These are phyloP conservation scores for Seladonia tumulorum DNA, from an alignment of 2,888 invertebrate species.

Conservation along the genomic window DNA sequence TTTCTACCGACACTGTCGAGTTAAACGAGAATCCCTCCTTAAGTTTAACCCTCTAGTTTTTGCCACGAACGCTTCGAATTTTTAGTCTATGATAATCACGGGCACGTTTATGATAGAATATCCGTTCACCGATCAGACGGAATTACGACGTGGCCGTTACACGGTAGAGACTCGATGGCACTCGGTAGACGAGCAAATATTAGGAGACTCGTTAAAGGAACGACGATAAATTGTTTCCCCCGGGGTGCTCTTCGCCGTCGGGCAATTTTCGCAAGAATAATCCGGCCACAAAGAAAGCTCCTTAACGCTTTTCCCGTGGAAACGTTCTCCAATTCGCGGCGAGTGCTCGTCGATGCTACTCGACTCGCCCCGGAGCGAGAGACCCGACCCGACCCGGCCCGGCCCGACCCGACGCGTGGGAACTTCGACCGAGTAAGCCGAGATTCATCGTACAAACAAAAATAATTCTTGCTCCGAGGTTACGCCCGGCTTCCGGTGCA, in stretches of 20 bases:
- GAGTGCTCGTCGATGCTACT: constrained; percentile 22
- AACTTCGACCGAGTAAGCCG: constrained; percentile 26
- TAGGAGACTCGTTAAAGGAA: constrained; percentile 9
- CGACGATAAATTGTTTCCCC: constrained; percentile 22
- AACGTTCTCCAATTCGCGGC: constrained; percentile 18
- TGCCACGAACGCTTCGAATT: not conserved
- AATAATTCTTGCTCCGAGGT: constrained; percentile 39
- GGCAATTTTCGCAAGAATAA: constrained; percentile 40
- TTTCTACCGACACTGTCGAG: too few species aligned
- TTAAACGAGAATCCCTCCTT: too few species aligned
- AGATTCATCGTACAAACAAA: constrained; percentile 47
- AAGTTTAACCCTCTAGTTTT: not conserved
- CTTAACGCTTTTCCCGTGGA: constrained; percentile 4
- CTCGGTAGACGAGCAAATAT: constrained; percentile 2
- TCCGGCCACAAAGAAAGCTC: constrained; percentile 11
- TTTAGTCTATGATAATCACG: not conserved
- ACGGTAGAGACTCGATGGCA: not conserved
- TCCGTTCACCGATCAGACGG: not conserved
- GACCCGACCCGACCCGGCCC: not conserved
- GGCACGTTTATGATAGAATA: not conserved
- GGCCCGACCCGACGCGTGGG: not conserved
- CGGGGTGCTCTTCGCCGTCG: constrained; percentile 11
- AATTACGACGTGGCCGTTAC: not conserved
- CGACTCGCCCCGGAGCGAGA: not conserved
- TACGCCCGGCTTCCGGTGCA: not conserved